Percentiles rank a stretch among this genome's conserved stretches.
Conservation (phyloP, 2,888 invertebrate genomes). For the Ichneumoninae sp. region DNA sequence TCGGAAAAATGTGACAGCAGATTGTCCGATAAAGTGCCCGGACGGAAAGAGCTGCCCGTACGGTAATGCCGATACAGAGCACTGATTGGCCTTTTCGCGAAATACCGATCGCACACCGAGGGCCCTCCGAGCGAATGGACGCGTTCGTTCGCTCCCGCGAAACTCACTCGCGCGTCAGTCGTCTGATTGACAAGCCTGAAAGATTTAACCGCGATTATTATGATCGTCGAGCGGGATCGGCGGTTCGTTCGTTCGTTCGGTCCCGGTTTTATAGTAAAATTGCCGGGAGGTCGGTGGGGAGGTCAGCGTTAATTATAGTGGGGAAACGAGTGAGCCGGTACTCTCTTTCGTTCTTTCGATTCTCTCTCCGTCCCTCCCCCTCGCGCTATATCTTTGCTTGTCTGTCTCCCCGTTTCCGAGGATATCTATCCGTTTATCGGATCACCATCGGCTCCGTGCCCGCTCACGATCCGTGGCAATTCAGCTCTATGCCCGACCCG, state of each 20-base stretch:
- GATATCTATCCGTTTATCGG: conserved; percentile 83
- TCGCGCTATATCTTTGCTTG: conserved; percentile 46
- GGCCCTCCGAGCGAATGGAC: not conserved
- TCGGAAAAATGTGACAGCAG: not conserved
- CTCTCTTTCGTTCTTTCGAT: conserved; percentile 31
- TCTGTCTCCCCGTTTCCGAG: conserved; percentile 62
- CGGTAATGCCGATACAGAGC: not conserved
- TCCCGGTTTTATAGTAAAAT: conserved; percentile 75
- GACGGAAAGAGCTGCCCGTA: not conserved
- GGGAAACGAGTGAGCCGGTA: conserved; percentile 65
- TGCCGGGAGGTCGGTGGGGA: conserved; percentile 80
- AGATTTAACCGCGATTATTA: conserved; percentile 80
- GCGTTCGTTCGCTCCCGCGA: conserved; percentile 44
- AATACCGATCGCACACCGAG: conserved; percentile 21
- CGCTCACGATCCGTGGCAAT: conserved; percentile 56
- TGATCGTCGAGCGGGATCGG: conserved; percentile 74
- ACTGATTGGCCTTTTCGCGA: conserved; percentile 1
- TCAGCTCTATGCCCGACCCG: conserved; percentile 36
- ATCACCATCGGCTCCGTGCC: conserved; percentile 75
- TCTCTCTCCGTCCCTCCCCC: conserved; percentile 4
- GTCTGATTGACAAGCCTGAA: conserved; percentile 80
- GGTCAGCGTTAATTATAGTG: conserved; percentile 83
- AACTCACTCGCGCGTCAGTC: conserved; percentile 74
- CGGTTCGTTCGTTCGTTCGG: conserved; percentile 64
- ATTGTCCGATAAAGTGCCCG: not conserved